Evolutionary conservation across 1,140 invertebrate genomes (phyloP).

Genomic region (Spodoptera litura): DNA sequence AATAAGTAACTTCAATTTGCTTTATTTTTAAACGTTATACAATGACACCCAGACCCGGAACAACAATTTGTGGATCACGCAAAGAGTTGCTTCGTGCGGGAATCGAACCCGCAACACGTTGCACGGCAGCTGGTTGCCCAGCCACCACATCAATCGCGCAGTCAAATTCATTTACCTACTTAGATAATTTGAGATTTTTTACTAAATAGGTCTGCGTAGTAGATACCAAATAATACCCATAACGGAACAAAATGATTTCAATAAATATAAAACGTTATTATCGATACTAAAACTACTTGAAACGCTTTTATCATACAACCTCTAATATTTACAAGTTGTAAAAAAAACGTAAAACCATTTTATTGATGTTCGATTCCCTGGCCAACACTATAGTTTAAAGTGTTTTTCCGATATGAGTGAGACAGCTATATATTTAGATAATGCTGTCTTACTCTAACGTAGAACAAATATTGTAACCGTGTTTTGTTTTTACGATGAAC

Average conservation of each 20-base stretch:
- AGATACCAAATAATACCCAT: background rate
- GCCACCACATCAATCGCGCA: no score
- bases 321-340: conserved; percentile 38
- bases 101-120: no score
- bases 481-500: background rate
- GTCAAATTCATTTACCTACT: no score
- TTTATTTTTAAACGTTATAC: no score
- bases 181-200: no score
- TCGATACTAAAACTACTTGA: conserved; percentile 8
- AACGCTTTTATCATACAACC: background rate
- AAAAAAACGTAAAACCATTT: conserved; percentile 23
- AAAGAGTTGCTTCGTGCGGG: no score
- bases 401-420: background rate
- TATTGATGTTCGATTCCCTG: conserved; percentile 14
- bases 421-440: background rate
- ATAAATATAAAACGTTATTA: conserved; percentile 20
- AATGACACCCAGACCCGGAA: no score
- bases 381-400: background rate
- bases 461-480: background rate
- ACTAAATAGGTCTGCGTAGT: no score
- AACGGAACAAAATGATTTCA: conserved; percentile 3
- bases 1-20: no score
- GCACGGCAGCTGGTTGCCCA: no score
- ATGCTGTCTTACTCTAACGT: background rate
- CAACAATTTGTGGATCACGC: no score